These are phyloP conservation scores for Flexamia atlantica DNA, from an alignment of 2,888 invertebrate species.

Conservation along the genomic window DNA sequence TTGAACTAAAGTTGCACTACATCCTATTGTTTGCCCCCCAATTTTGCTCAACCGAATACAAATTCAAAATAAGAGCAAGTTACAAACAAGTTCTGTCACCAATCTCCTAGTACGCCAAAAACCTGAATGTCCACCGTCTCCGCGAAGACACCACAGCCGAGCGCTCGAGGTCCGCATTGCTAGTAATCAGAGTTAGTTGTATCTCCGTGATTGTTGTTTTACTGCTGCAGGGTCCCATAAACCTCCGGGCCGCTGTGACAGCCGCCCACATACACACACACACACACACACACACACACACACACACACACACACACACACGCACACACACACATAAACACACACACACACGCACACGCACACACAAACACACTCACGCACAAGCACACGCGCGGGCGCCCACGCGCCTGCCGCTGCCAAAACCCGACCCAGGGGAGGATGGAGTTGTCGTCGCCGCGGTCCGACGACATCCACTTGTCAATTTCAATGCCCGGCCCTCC, in stretches of 20 bases:
- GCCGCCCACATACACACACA: conserved; percentile 9
- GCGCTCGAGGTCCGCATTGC: background rate
- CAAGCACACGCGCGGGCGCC: background rate
- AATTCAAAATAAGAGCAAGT: no score
- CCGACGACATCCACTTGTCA: conserved; percentile 13
- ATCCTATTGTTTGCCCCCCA: no score
- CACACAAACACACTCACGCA: background rate
- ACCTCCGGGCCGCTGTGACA: conserved; percentile 6
- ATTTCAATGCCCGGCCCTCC: background rate
- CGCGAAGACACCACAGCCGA: background rate
- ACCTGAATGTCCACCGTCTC: no score
- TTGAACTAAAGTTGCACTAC: no score
- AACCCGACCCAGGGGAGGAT: conserved; percentile 7
- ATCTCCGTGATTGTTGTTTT: conserved; percentile 28
- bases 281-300: conserved; percentile 1
- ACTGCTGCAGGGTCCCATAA: conserved; percentile 16
- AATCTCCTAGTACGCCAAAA: no score
- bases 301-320: background rate
- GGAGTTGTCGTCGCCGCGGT: conserved; percentile 16
- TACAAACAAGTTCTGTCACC: no score
- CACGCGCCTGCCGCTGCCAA: background rate
- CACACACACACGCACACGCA: background rate
- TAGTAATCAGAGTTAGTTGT: conserved; percentile 25
- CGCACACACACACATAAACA: background rate
- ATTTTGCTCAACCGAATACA: no score